These are phyloP conservation scores for Psittacus erithacus DNA, from an alignment of 2,113 vertebrate species.

Conservation along the genomic window DNA sequence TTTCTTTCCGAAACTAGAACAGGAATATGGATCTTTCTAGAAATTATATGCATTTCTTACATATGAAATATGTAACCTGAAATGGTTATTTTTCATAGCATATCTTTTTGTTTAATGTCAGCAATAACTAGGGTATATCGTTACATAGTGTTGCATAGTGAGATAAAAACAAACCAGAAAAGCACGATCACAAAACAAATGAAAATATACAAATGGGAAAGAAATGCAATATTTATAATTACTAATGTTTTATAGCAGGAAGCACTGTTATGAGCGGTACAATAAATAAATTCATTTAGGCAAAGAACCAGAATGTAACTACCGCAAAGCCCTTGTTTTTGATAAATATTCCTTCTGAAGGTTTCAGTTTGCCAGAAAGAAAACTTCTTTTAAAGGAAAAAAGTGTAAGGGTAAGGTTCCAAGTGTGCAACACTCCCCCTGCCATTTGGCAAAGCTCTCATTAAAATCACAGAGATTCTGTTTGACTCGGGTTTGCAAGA, in stretches of 20 bases:
- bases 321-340: background rate
- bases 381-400: background rate
- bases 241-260: background rate
- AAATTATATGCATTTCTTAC: background rate
- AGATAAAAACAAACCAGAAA: background rate
- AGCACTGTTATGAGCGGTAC: background rate
- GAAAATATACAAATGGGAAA: background rate
- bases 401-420: background rate
- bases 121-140: background rate
- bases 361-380: background rate
- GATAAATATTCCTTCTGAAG: background rate
- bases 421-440: background rate
- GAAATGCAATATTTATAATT: constrained; percentile 1
- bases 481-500: background rate
- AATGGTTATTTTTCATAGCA: background rate
- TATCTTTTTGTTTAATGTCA: background rate
- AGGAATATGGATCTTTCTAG: background rate
- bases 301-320: background rate
- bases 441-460: background rate
- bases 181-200: background rate
- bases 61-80: background rate
- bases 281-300: background rate
- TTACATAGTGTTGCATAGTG: background rate
- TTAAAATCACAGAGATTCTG: background rate
- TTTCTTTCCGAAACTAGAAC: background rate